These are phyloP conservation scores for Drosophila ustulata DNA, from an alignment of 2,888 invertebrate species.

Conservation along the genomic window DNA sequence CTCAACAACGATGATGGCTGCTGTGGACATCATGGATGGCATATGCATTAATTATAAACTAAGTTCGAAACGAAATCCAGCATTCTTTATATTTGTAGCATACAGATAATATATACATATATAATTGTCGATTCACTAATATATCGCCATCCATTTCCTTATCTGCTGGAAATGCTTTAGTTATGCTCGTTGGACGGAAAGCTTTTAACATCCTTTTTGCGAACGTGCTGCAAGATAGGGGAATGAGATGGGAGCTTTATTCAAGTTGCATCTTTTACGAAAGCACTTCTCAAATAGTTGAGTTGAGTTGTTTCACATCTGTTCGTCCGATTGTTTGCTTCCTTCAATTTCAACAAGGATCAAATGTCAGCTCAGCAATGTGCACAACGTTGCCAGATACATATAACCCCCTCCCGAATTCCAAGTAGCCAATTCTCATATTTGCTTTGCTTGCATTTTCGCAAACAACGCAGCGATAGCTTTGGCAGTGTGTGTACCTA, in stretches of 20 bases:
- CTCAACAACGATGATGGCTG: constrained; percentile 28
- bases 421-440: constrained; percentile 37
- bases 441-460: constrained; percentile 60
- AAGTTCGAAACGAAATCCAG: constrained; percentile 28
- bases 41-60: constrained; percentile 32
- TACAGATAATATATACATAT: constrained; percentile 22
- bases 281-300: not conserved
- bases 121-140: constrained; percentile 16
- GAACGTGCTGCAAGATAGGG: not conserved
- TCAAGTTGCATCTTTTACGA: not conserved
- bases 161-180: not conserved
- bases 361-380: constrained; percentile 47
- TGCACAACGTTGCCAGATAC: constrained; percentile 24
- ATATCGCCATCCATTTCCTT: constrained; percentile 3
- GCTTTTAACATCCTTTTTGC: not conserved
- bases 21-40: constrained; percentile 29
- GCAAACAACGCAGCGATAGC: constrained; percentile 10
- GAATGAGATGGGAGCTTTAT: not conserved
- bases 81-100: constrained; percentile 35
- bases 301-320: constrained; percentile 11
- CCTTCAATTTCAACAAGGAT: constrained; percentile 46
- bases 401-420: constrained; percentile 3
- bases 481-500: not conserved
- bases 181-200: not conserved
- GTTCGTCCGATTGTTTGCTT: not conserved